phyloP scores from a whole-genome alignment of 2,113 vertebrate species.

The Sinosuthora webbiana region DNA sequence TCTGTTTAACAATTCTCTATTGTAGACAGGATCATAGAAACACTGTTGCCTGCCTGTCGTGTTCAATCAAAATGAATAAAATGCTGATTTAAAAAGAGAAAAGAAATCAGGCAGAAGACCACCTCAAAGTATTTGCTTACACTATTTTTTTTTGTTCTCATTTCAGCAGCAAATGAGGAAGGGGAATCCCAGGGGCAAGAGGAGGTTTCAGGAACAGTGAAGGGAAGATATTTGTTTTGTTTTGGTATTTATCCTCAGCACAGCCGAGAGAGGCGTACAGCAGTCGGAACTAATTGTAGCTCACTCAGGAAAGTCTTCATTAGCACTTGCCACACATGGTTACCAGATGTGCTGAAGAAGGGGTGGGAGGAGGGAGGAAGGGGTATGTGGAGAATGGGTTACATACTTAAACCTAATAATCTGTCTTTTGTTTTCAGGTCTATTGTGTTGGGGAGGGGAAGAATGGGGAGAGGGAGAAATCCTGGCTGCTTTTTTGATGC shows the following conservation, averaged over 20 bases:
- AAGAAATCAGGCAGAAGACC: not conserved
- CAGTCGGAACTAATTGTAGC: conserved; percentile 90
- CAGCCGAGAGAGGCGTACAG: conserved; percentile 71
- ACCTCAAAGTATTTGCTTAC: conserved; percentile 59
- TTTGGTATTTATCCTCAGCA: conserved; percentile 5
- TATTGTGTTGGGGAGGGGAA: conserved; percentile 79
- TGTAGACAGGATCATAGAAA: conserved; percentile 63
- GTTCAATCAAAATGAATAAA: conserved; percentile 69
- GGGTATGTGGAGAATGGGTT: conserved; percentile 69
- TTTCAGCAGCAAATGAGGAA: conserved; percentile 18
- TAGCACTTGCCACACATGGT: conserved; percentile 94
- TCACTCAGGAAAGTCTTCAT: conserved; percentile 95
- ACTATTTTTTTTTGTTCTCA: conserved; percentile 45
- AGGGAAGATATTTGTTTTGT: conserved; percentile 59
- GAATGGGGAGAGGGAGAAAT: conserved; percentile 61
- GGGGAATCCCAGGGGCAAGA: conserved; percentile 48
- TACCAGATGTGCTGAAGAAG: conserved; percentile 91
- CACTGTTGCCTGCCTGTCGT: conserved; percentile 60
- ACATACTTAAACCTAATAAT: conserved; percentile 84
- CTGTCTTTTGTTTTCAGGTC: conserved; percentile 88
- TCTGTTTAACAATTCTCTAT: conserved; percentile 75
- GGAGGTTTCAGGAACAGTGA: conserved; percentile 31
- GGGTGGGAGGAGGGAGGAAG: conserved; percentile 75
- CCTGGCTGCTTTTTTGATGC: conserved; percentile 77
- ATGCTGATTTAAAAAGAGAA: conserved; percentile 6